Base-by-base conservation (phyloP, 2,113 vertebrate species). In the Turdus rufiventris region DNA sequence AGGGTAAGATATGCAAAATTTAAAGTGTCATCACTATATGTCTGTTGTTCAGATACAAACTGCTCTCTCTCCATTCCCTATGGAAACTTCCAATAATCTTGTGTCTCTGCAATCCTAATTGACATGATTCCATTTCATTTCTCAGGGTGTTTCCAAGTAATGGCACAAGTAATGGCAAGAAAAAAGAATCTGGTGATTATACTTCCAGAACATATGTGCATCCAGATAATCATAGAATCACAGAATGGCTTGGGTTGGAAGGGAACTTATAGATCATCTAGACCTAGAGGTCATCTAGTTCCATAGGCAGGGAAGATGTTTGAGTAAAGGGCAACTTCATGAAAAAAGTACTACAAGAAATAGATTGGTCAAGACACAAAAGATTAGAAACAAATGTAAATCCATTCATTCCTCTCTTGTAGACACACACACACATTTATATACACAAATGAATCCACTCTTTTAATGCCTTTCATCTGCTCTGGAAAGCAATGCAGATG, bases 101-200 rank as follows among this genome's bases (percentile, higher is more conserved):
- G 3, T 85, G 76, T 72, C 62, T 62, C 29, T 74, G 33, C 23
- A 80, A 10, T 63, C 24, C 14, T 80, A 58, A 43, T 57, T 58
- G 40, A 24, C 73, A 83, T 2, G 3, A 88, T 85, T 71, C 51
- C 18, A n/a, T 92, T 96, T 93, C 8, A 73, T 90, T 96, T 92
- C 88, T 93, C 71, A 79, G 50, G 62, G 10, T 85, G 38, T 72
- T 93, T 85, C 67, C 75, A 72, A 79, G 38, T 38, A 89, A 61
- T 61, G 62, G 14, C 36, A 45, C 53, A 68, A 67, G 63, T 38
- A 70, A 70, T 34, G 42, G 7, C 42, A 90, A 87, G 85, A 94
- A 92, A 92, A 88, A 93, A 73, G 87, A 75, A 93, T 65, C 0
- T 54, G 53, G 36, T 82, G 66, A 53, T 51, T 94, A 94, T 91